phyloP scores from a whole-genome alignment of 1,140 invertebrate genomes.

The Globodera rostochiensis region DNA sequence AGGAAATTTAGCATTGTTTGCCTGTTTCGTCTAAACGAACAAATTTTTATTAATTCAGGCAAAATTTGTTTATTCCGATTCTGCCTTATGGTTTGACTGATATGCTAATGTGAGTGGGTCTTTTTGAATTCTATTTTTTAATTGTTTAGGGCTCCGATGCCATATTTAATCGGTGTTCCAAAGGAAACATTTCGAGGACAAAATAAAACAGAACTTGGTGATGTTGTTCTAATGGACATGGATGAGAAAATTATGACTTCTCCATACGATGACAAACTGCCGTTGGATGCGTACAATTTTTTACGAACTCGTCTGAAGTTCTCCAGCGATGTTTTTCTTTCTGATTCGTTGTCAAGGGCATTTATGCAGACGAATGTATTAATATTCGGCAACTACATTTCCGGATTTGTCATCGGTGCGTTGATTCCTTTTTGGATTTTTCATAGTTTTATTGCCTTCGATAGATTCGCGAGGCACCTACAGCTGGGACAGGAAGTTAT shows the following conservation, averaged over 20 bases:
- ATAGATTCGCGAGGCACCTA: constrained; percentile 31
- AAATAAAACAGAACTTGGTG: constrained; percentile 39
- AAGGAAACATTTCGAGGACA: constrained; percentile 44
- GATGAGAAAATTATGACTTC: constrained; percentile 36
- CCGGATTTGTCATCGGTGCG: constrained; percentile 34
- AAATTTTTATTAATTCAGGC: constrained; percentile 42
- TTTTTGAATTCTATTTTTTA: constrained; percentile 15
- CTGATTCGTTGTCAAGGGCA: constrained; percentile 40
- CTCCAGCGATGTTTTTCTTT: constrained; percentile 41
- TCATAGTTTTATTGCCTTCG: constrained; percentile 16
- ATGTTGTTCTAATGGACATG: constrained; percentile 39
- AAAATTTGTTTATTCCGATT: constrained; percentile 59
- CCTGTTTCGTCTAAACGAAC: too few species aligned
- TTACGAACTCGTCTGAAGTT: constrained; percentile 27
- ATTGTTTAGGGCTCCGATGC: constrained; percentile 59
- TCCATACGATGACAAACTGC: constrained; percentile 31
- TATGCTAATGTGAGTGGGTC: constrained; percentile 48
- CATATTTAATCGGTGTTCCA: constrained; percentile 61
- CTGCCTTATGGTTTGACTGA: constrained; percentile 51
- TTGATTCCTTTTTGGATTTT: constrained; percentile 12
- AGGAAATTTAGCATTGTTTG: too few species aligned
- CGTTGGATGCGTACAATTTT: constrained; percentile 28
- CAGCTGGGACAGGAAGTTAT: constrained; percentile 53
- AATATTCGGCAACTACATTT: constrained; percentile 53
- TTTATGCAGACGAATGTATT: constrained; percentile 57